Conservation (phyloP, 2,888 invertebrate genomes). For the Seira musarum region DNA sequence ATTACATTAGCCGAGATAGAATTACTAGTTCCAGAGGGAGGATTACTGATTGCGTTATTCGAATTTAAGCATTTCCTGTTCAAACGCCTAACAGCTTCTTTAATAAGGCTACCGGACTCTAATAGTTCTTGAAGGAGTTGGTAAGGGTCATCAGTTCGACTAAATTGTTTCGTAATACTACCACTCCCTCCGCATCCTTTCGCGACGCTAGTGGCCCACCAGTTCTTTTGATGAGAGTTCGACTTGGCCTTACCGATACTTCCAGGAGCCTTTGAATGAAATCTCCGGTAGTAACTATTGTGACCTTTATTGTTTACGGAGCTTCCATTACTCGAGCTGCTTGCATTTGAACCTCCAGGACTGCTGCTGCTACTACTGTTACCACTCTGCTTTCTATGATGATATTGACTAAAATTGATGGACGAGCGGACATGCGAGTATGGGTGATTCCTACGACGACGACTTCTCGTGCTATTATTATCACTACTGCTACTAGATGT, state of each 20-base stretch:
- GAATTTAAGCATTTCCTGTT: conserved; percentile 64
- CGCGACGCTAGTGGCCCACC: conserved; percentile 58
- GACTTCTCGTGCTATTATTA: conserved; percentile 15
- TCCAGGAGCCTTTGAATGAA: conserved; percentile 59
- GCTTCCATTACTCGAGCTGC: neutral
- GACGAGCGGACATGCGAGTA: conserved; percentile 56
- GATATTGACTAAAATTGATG: conserved; percentile 17
- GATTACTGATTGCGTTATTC: conserved; percentile 44
- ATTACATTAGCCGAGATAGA: conserved; percentile 29
- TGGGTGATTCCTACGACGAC: conserved; percentile 56
- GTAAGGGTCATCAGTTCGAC: conserved; percentile 60
- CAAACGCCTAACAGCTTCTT: conserved; percentile 64
- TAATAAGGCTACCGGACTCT: conserved; percentile 63
- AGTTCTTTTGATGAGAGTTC: conserved; percentile 53
- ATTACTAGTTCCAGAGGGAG: conserved; percentile 36
- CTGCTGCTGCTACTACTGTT: conserved; percentile 9
- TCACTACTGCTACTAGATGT: conserved; percentile 34
- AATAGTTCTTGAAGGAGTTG: conserved; percentile 63
- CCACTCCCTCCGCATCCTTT: conserved; percentile 40
- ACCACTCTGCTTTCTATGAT: conserved; percentile 32
- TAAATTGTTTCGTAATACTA: conserved; percentile 59
- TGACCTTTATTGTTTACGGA: conserved; percentile 34
- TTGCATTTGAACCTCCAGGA: conserved; percentile 11
- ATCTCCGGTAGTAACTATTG: conserved; percentile 59
- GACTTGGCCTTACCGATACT: conserved; percentile 62